Evolutionary conservation across 2,888 invertebrate genomes (phyloP).

Genomic region (Morpho deidamia): DNA sequence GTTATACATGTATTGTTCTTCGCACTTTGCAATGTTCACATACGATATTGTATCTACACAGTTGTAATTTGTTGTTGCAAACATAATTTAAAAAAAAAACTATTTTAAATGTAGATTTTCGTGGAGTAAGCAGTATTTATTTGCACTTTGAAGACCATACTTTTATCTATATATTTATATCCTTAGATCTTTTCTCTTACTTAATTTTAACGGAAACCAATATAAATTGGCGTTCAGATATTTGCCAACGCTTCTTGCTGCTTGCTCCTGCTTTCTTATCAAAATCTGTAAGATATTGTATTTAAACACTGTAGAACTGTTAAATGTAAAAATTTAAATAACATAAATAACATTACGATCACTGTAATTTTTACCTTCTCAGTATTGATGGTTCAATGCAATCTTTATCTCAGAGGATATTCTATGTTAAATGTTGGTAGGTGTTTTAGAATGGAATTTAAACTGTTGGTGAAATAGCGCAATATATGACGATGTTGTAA

Average conservation of each 20-base stretch:
- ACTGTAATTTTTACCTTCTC: constrained; percentile 54
- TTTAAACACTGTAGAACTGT: constrained; percentile 64
- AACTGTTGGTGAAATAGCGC: constrained; percentile 65
- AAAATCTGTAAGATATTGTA: constrained; percentile 62
- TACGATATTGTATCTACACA: constrained; percentile 57
- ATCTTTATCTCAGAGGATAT: constrained; percentile 70
- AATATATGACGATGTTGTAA: constrained; percentile 75
- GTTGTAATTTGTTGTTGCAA: constrained; percentile 65
- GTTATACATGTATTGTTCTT: constrained; percentile 38
- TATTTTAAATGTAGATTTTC: constrained; percentile 59
- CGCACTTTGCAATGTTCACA: constrained; percentile 62
- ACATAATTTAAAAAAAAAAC: constrained; percentile 41
- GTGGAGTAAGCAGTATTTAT: constrained; percentile 61
- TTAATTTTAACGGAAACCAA: not conserved
- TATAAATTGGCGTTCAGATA: not conserved
- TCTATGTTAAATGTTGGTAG: constrained; percentile 47
- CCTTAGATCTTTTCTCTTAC: not conserved
- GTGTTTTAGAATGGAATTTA: constrained; percentile 44
- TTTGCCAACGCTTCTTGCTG: constrained; percentile 34
- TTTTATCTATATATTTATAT: not conserved
- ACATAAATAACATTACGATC: constrained; percentile 57
- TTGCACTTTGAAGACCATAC: not conserved
- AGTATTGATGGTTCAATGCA: constrained; percentile 74
- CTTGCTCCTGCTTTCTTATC: constrained; percentile 67
- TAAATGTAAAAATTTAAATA: constrained; percentile 55